A percentile compares a stretch with the other conserved stretches of the same genome.
Evolutionary conservation across 2,797 vertebrate species (phyloP).

Genomic region (Anguilla megastoma): DNA sequence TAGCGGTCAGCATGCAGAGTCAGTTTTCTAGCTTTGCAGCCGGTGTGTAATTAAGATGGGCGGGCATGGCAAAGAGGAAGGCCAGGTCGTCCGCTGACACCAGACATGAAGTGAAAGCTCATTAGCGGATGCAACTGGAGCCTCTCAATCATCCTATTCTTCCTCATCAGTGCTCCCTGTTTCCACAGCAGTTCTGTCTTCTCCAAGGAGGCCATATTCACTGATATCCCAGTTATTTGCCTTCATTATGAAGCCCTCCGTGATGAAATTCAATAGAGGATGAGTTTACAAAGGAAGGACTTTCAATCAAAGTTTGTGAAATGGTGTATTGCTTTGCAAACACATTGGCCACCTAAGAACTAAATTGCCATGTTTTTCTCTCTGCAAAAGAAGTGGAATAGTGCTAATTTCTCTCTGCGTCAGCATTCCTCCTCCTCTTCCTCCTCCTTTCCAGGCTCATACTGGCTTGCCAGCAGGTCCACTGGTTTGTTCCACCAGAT

Average conservation of each 20-base stretch:
- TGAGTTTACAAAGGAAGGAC: not conserved
- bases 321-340: not conserved
- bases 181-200: conserved; percentile 1
- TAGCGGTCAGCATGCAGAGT: conserved; percentile 12
- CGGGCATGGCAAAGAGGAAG: not conserved
- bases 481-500: not conserved
- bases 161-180: conserved; percentile 14
- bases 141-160: conserved; percentile 34
- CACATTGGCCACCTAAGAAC: no score
- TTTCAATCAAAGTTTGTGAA: not conserved
- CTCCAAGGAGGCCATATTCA: not conserved
- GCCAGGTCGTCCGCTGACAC: conserved; percentile 2
- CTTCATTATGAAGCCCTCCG: not conserved
- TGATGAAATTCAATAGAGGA: not conserved
- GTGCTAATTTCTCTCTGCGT: not conserved
- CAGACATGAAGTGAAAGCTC: conserved; percentile 7
- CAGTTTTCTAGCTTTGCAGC: not conserved
- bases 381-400: not conserved
- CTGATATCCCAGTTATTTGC: not conserved
- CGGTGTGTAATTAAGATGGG: not conserved
- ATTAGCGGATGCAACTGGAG: conserved; percentile 9
- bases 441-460: not conserved
- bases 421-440: conserved; percentile 9
- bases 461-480: not conserved
- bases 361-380: not conserved